Base-by-base conservation (phyloP, 2,113 vertebrate species). In the Taxidea taxus region DNA sequence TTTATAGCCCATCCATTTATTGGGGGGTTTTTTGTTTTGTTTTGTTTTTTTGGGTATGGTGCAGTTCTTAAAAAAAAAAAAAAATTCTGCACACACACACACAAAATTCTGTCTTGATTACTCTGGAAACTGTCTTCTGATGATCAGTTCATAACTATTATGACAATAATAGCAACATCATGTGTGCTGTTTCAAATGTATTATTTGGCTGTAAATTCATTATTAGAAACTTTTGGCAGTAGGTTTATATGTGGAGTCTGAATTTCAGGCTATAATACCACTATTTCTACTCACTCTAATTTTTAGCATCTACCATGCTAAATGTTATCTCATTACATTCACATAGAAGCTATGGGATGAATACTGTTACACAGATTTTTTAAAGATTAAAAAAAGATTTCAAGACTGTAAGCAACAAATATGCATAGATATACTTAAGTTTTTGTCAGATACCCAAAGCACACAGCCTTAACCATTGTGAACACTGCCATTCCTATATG, bases 301-400 rank as follows among this genome's bases (percentile, higher is more conserved):
- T 18, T n/a, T 21, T 83, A 34, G 25, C 29, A 56, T 7, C 86
- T 75, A 68, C 2, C 7, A 27, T 70, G 44, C 16, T 83, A 54
- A 70, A 4, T 78, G 27, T 96, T 68, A 49, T 31, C 49, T 75
- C 4, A 23, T 72, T 83, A 51, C 51, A 31, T 87, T 90, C 25
- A 7, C 15, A 29, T 29, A 47, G 3, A 56, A 7, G 3, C 27
- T 90, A 58, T 95, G 7, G 20, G 7, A 80, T 78, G 4, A 78
- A 64, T 78, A 82, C 18, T 56, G 89, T 85, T 58, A 60, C 0
- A 0, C 11, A 10, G 20, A 95, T 75, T 92, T 70, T 96, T 95
- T 83, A 74, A 82, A 91, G 27, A 88, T 47, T 81, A 72, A 66
- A 47, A 90, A 84, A 90, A 83, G 23, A 25, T 72, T 92, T 90